Percentiles rank a stretch among this genome's conserved stretches.
These are phyloP conservation scores for Cantharis lateralis DNA, from an alignment of 2,888 invertebrate species.

Conservation along the genomic window DNA sequence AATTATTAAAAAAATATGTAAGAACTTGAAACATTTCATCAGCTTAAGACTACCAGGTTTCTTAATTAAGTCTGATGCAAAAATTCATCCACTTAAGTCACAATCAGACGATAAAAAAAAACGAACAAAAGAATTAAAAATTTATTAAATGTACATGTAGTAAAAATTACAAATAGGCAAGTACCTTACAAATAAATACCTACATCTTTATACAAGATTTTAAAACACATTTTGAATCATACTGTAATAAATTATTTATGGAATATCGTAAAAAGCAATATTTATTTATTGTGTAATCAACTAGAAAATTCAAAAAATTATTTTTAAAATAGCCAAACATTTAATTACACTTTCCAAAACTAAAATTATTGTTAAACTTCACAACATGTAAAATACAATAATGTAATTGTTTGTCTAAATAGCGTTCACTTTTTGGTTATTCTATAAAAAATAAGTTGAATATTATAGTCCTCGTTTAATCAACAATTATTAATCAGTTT, in stretches of 20 bases:
- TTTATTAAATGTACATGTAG: background rate
- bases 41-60: background rate
- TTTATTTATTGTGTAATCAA: background rate
- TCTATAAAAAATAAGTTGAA: background rate
- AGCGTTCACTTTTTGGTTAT: background rate
- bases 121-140: background rate
- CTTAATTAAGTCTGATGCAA: conserved; percentile 10
- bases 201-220: background rate
- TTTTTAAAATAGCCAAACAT: background rate
- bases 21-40: conserved; percentile 16
- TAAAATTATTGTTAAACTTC: background rate
- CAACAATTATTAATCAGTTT: background rate
- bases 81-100: conserved; percentile 6
- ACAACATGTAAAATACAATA: background rate
- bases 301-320: background rate
- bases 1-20: conserved; percentile 9
- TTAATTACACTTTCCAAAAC: background rate
- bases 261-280: background rate
- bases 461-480: background rate
- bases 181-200: background rate
- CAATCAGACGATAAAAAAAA: background rate
- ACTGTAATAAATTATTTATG: background rate
- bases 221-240: background rate
- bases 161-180: background rate
- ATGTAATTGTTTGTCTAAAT: background rate